These are phyloP conservation scores for Ptychadena robeensis DNA, from an alignment of 2,797 vertebrate genomes.

Conservation along the genomic window DNA sequence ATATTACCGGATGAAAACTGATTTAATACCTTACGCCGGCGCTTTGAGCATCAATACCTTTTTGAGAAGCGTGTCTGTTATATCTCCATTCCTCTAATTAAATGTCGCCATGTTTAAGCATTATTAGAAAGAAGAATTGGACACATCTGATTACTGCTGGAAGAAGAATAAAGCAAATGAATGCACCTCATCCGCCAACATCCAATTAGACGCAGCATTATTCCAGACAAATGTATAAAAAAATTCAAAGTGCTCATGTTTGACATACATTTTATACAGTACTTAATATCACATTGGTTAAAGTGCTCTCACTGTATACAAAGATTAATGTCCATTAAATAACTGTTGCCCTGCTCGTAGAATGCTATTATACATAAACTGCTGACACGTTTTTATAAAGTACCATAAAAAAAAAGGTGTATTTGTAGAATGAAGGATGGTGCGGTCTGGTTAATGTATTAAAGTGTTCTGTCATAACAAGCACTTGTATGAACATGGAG, in stretches of 20 bases:
- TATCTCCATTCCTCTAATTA: conserved; percentile 54
- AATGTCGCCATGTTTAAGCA: conserved; percentile 45
- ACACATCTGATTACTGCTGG: conserved; percentile 49
- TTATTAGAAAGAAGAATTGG: conserved; percentile 54
- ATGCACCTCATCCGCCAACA: conserved; percentile 40
- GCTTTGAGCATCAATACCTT: conserved; percentile 54
- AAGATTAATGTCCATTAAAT: conserved; percentile 58
- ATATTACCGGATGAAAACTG: conserved; percentile 56
- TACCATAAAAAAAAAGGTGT: conserved; percentile 43
- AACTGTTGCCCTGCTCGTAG: conserved; percentile 37
- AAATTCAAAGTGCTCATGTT: conserved; percentile 28
- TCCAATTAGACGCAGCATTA: conserved; percentile 49
- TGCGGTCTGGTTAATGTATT: neutral
- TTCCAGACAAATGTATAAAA: conserved; percentile 43
- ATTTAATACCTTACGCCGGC: conserved; percentile 49
- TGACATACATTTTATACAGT: conserved; percentile 36
- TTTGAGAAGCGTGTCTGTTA: conserved; percentile 52
- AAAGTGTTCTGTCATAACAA: conserved; percentile 13
- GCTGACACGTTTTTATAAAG: conserved; percentile 43
- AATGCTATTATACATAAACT: conserved; percentile 45
- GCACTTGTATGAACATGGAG: conserved; percentile 24
- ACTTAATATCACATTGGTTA: conserved; percentile 34
- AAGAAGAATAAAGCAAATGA: conserved; percentile 45
- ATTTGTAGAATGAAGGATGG: conserved; percentile 27
- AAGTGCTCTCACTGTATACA: conserved; percentile 31